These are phyloP conservation scores for Drosophila rufa DNA, from an alignment of 1,140 invertebrate genomes.

Conservation along the genomic window DNA sequence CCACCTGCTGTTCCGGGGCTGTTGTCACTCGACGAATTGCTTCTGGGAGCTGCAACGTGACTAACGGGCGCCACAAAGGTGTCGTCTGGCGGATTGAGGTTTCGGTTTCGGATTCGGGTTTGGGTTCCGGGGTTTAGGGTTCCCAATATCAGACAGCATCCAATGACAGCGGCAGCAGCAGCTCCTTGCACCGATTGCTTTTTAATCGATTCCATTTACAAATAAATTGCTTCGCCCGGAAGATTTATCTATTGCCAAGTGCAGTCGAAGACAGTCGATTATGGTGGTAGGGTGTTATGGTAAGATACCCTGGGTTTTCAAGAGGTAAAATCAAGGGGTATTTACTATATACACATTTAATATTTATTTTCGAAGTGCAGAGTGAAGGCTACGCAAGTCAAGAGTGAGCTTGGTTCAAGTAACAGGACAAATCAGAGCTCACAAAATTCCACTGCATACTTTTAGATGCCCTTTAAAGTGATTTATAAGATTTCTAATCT, in stretches of 20 bases:
- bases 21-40: conserved; percentile 78
- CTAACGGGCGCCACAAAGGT: conserved; percentile 80
- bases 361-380: neutral
- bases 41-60: conserved; percentile 73
- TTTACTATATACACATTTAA: neutral
- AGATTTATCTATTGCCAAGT: conserved; percentile 72
- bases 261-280: conserved; percentile 9
- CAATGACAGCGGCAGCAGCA: conserved; percentile 41
- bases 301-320: neutral
- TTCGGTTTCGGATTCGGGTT: conserved; percentile 3
- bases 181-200: conserved; percentile 79
- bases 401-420: no score
- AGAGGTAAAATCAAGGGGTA: neutral
- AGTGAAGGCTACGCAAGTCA: no score
- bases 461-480: neutral
- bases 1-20: conserved; percentile 37
- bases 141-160: conserved; percentile 31
- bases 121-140: neutral
- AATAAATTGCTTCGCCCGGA: conserved; percentile 81
- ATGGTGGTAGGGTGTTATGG: neutral
- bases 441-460: no score
- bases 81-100: conserved; percentile 59
- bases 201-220: conserved; percentile 85
- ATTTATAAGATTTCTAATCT: neutral
- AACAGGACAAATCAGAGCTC: no score